Evolutionary conservation across 2,888 invertebrate genomes (phyloP), one percentile per base, ranked within the genome.

Genomic region (Poecilus cupreus): DNA sequence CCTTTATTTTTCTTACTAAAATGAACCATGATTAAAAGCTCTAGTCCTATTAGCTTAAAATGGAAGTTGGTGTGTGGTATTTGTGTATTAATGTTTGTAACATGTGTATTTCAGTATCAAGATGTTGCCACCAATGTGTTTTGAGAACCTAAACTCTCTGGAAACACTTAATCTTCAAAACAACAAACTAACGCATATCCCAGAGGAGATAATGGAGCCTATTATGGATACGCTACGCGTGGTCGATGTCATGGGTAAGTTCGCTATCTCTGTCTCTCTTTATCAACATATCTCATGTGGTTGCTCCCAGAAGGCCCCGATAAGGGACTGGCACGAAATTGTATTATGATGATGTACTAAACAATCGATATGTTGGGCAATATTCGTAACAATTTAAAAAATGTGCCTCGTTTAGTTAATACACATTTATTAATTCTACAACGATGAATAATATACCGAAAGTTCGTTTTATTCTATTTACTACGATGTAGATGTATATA

Each of bases 141-240:
- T 97, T 87, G 96, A 96, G 87, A 96, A 96, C 88, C 90, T 97
- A 82, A 96, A 97, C 89, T 97, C 97, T 1, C 89, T 97, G 89
- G 97, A 97, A 90, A 96, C 95, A 8, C 89, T 97, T 64, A 96
- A 95, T 88, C 90, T 97, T 81, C 96, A 97, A 88, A 97, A 97
- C 88, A 97, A 97, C 89, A 96, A 96, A 88, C 89, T 97, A 84
- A 92, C 92, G 84, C 94, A 95, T 84, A 94, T 97, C 84, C 93
- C 95, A 0, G 96, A 96, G 87, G 97, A 97, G 87, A 94, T 96
- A 70, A 96, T 96, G 93, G 96, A 96, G 87, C 96, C 95, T 13
- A 93, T 97, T 82, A 92, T 96, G 85, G 97, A 97, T 88, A 97
- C 96, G 0, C 91, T 97, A 10, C 92, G 95, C 85, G 94, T 96